These are phyloP conservation scores for Seriola dumerili DNA, from an alignment of 2,113 vertebrate genomes.

Conservation along the genomic window DNA sequence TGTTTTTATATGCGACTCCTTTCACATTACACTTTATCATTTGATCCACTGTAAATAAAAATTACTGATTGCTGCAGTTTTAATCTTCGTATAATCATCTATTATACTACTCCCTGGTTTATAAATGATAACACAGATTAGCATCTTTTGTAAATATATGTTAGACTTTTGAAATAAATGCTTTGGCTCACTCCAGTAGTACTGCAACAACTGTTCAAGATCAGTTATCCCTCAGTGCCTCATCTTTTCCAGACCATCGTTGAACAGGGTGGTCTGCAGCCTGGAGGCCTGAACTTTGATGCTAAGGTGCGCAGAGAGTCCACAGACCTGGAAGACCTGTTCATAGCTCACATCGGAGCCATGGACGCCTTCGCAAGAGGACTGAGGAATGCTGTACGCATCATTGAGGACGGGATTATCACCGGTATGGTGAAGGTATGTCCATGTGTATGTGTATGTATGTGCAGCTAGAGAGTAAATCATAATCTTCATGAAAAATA, in stretches of 20 bases:
- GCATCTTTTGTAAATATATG: not conserved
- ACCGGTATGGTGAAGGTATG: slow-evolving; percentile 73
- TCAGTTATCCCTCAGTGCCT: not conserved
- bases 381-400: slow-evolving; percentile 73
- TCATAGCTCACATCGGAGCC: slow-evolving; percentile 79
- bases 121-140: not conserved
- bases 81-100: not conserved
- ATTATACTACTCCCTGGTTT: not conserved
- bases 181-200: not conserved
- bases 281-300: slow-evolving; percentile 80
- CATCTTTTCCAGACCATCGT: slow-evolving; percentile 68
- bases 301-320: slow-evolving; percentile 80
- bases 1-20: not conserved
- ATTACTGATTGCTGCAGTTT: not conserved
- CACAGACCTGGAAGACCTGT: slow-evolving; percentile 78
- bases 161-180: not conserved
- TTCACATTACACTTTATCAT: not conserved
- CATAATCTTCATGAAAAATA: not conserved
- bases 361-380: slow-evolving; percentile 82
- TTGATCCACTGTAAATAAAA: not conserved
- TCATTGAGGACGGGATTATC: slow-evolving; percentile 76
- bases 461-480: too few species aligned
- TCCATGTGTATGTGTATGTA: too few species aligned
- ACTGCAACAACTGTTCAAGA: not conserved
- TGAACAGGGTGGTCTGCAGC: slow-evolving; percentile 80